phyloP scores from a whole-genome alignment of 2,113 vertebrate genomes.

The Pachycephala philippinensis region DNA sequence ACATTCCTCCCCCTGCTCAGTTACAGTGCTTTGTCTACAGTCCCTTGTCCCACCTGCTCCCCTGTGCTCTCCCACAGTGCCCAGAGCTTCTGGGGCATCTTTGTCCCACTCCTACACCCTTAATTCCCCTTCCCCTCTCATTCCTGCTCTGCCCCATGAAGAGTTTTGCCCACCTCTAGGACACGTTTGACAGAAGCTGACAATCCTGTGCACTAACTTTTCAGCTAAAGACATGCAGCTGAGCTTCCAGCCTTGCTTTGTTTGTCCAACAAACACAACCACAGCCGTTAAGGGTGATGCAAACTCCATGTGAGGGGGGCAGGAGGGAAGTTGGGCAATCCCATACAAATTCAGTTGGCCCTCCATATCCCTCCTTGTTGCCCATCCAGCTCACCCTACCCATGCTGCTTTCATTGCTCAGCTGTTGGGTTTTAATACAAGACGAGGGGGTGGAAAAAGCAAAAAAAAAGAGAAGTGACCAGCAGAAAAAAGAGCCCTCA shows the following conservation, averaged over 20 bases:
- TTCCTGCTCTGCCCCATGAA: background rate
- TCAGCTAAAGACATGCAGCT: background rate
- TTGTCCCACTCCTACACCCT: background rate
- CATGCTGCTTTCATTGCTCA: rapidly evolving
- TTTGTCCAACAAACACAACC: background rate
- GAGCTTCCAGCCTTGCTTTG: background rate
- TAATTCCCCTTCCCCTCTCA: too few relatives aligned
- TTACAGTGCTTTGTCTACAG: rapidly evolving
- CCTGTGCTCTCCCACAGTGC: background rate
- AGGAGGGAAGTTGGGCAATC: background rate
- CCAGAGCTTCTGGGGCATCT: background rate
- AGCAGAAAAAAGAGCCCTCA: background rate
- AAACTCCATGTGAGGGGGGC: background rate
- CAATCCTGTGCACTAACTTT: rapidly evolving
- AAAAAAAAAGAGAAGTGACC: background rate
- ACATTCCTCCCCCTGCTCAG: background rate
- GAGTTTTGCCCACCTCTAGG: background rate
- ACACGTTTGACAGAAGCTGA: rapidly evolving
- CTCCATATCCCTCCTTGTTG: background rate
- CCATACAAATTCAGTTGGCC: background rate
- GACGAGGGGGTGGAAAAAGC: too few relatives aligned
- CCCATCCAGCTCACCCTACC: background rate
- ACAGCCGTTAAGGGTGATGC: background rate
- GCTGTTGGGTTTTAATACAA: background rate
- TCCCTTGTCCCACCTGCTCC: background rate